A percentile compares a stretch with the other conserved stretches of the same genome.
These are phyloP conservation scores for Quadriops clusia DNA, from an alignment of 2,888 invertebrate genomes.

Conservation along the genomic window DNA sequence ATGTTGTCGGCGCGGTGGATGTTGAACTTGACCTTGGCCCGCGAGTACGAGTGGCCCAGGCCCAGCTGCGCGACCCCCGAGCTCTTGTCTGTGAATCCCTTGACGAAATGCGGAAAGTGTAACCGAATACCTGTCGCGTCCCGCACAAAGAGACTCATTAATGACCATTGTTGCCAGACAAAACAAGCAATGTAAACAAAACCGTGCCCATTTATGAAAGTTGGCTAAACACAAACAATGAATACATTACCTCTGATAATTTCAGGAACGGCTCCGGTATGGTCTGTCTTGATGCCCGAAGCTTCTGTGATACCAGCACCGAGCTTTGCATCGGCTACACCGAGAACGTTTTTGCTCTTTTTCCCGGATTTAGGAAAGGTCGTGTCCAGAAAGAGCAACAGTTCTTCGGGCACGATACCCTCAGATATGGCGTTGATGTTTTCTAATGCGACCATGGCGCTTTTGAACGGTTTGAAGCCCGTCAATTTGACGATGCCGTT, in stretches of 20 bases:
- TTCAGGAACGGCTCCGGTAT: conserved; percentile 85
- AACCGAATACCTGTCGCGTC: too few species aligned
- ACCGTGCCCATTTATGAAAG: too few species aligned
- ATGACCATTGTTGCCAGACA: too few species aligned
- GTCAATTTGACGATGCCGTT: conserved; percentile 80
- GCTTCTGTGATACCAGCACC: conserved; percentile 83
- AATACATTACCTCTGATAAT: conserved; percentile 74
- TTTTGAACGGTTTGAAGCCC: conserved; percentile 89
- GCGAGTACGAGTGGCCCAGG: conserved; percentile 94
- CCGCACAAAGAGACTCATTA: too few species aligned
- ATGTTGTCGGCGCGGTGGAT: conserved; percentile 98
- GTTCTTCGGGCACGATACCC: conserved; percentile 82
- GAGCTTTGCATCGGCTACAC: conserved; percentile 82
- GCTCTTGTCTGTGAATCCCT: conserved; percentile 69
- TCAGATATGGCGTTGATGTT: conserved; percentile 94
- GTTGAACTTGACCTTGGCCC: conserved; percentile 98
- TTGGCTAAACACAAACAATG: too few species aligned
- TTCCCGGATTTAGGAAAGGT: conserved; percentile 73
- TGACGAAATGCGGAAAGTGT: conserved; percentile 71
- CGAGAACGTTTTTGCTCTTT: conserved; percentile 57
- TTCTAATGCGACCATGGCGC: conserved; percentile 83
- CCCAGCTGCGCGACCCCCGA: conserved; percentile 89
- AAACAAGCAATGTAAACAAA: too few species aligned
- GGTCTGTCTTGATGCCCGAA: conserved; percentile 66
- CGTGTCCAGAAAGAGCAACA: conserved; percentile 79